These are phyloP conservation scores for Sogatella furcifera DNA, from an alignment of 1,140 invertebrate genomes.

Conservation along the genomic window DNA sequence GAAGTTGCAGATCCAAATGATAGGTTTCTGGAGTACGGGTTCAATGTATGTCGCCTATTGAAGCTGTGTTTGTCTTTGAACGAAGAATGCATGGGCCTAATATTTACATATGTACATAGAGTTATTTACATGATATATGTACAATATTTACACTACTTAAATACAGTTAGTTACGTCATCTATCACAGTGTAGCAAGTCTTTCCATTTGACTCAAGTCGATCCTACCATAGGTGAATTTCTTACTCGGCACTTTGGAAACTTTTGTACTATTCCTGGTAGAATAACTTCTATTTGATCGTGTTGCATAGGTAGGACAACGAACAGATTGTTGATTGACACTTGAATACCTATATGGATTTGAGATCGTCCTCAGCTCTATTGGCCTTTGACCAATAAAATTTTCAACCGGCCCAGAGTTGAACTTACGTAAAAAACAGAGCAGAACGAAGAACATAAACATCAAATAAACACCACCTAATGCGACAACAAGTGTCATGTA, in stretches of 20 bases:
- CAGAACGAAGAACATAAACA: slow-evolving; percentile 14
- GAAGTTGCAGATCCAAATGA: too few species aligned
- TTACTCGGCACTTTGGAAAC: slow-evolving; percentile 6
- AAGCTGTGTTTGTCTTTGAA: too few species aligned
- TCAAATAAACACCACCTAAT: slow-evolving; percentile 5
- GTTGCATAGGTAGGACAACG: background rate
- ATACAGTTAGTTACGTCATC: background rate
- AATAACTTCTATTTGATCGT: slow-evolving; percentile 8
- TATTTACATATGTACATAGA: too few species aligned
- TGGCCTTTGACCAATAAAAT: slow-evolving; percentile 4
- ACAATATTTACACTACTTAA: background rate
- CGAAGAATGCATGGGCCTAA: too few species aligned
- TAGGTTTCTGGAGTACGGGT: too few species aligned
- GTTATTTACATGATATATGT: too few species aligned
- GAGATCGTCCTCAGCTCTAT: slow-evolving; percentile 9
- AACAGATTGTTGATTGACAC: slow-evolving; percentile 6
- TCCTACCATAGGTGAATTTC: slow-evolving; percentile 12
- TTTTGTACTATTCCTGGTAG: slow-evolving; percentile 11
- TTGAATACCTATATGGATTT: slow-evolving; percentile 9
- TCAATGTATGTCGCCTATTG: too few species aligned
- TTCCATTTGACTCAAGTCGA: slow-evolving; percentile 14
- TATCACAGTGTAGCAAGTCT: slow-evolving; percentile 9
- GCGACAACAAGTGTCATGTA: slow-evolving; percentile 12
- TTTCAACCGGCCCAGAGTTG: slow-evolving; percentile 7
- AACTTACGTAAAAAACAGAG: slow-evolving; percentile 10